phyloP scores from a whole-genome alignment of 2,113 vertebrate genomes.

The Istiophorus platypterus region DNA sequence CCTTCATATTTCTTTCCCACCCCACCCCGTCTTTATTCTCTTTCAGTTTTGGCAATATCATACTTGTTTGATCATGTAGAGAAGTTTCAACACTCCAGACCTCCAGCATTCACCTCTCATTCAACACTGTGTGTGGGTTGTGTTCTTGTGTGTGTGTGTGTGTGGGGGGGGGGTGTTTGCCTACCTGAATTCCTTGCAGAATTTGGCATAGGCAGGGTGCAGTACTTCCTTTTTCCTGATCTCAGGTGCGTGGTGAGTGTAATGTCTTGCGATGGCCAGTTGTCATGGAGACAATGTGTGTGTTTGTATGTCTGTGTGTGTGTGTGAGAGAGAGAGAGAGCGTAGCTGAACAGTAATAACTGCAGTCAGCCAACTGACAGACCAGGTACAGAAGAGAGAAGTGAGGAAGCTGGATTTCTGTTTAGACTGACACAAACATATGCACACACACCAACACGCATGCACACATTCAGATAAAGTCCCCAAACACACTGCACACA shows the following conservation, averaged over 20 bases:
- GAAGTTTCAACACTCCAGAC: slow-evolving; percentile 36
- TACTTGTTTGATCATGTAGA: slow-evolving; percentile 69
- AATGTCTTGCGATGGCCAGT: slow-evolving; percentile 48
- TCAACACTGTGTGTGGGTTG: slow-evolving; percentile 37
- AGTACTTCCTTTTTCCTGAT: slow-evolving; percentile 73
- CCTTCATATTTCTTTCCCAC: slow-evolving; percentile 4
- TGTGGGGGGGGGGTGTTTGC: slow-evolving; percentile 25
- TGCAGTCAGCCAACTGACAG: slow-evolving; percentile 41
- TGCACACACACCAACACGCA: background rate
- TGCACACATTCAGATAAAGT: slow-evolving; percentile 55
- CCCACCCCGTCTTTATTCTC: slow-evolving; percentile 7
- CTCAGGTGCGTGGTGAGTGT: slow-evolving; percentile 52
- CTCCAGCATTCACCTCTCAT: slow-evolving; percentile 38
- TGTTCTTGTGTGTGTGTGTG: slow-evolving; percentile 1
- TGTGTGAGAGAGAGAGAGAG: slow-evolving; percentile 4
- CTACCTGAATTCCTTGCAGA: slow-evolving; percentile 68
- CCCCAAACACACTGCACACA: slow-evolving; percentile 1
- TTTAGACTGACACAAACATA: slow-evolving; percentile 62
- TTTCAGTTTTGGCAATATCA: slow-evolving; percentile 26
- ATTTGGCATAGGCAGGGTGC: slow-evolving; percentile 44
- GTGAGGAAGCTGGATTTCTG: slow-evolving; percentile 71
- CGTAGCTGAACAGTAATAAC: slow-evolving; percentile 11
- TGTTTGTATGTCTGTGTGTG: no score
- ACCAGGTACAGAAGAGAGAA: slow-evolving; percentile 60
- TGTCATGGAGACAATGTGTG: slow-evolving; percentile 50